These are phyloP conservation scores for Psettodes erumei DNA, from an alignment of 2,113 vertebrate species.

Conservation along the genomic window DNA sequence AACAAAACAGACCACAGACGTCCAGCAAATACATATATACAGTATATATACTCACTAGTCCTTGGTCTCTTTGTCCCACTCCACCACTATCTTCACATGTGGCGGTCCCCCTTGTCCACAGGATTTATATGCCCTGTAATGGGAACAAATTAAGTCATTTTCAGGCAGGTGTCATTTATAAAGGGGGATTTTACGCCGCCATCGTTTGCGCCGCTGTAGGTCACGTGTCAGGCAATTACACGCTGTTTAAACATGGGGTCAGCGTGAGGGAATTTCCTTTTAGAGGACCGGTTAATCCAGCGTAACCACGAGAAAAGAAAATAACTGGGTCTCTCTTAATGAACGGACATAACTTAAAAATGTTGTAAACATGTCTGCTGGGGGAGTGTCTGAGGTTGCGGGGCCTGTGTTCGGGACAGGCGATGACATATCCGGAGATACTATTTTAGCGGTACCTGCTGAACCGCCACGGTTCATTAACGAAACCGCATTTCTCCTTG, in stretches of 20 bases:
- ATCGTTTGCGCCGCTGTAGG: background rate
- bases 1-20: background rate
- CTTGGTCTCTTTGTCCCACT: conserved; percentile 99
- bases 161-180: background rate
- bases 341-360: too few species aligned
- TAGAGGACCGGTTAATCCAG: too few species aligned
- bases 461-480: background rate
- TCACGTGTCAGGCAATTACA: background rate
- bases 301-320: too few species aligned
- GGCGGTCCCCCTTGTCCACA: conserved; percentile 95
- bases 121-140: conserved; percentile 90
- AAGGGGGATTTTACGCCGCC: background rate
- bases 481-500: background rate
- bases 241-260: background rate
- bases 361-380: background rate
- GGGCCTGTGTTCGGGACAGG: background rate
- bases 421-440: background rate
- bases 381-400: background rate
- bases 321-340: too few species aligned
- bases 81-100: conserved; percentile 97
- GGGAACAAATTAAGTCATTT: background rate
- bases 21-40: background rate
- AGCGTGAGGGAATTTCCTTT: background rate
- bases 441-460: background rate
- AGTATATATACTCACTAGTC: conserved; percentile 94